Conservation (phyloP, 2,888 invertebrate genomes). For the Aricia artaxerxes region DNA sequence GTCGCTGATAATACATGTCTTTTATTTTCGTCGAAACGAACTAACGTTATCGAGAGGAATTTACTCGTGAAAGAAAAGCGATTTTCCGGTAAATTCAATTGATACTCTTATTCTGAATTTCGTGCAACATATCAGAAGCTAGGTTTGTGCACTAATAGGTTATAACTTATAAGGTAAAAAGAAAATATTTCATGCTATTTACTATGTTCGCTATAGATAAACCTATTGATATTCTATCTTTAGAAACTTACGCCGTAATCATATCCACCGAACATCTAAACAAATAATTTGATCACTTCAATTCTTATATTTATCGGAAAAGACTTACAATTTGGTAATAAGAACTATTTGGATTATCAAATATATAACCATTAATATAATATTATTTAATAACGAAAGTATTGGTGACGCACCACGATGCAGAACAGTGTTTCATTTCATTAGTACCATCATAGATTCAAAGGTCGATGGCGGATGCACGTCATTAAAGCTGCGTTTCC, state of each 20-base stretch:
- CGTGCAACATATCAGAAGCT: neutral
- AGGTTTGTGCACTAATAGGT: neutral
- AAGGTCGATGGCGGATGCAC: too few relatives aligned
- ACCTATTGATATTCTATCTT: constrained; percentile 49
- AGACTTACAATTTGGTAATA: neutral
- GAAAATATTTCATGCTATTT: neutral
- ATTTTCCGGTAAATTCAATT: neutral
- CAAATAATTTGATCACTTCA: constrained; percentile 51
- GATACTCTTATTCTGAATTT: neutral
- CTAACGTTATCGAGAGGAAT: too few relatives aligned
- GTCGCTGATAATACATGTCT: too few relatives aligned
- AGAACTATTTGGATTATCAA: too few relatives aligned
- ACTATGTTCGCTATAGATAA: neutral
- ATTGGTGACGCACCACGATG: too few relatives aligned
- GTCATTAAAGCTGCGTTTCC: too few relatives aligned
- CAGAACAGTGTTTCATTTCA: too few relatives aligned
- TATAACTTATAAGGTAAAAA: neutral
- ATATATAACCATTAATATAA: too few relatives aligned
- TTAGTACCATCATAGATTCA: too few relatives aligned
- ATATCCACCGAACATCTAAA: constrained; percentile 80
- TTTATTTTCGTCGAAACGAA: too few relatives aligned
- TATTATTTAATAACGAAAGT: too few relatives aligned
- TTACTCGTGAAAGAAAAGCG: too few relatives aligned
- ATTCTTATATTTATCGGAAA: neutral
- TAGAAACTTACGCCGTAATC: constrained; percentile 76